phyloP scores from a whole-genome alignment of 2,888 invertebrate genomes.

The Xanthia togata region DNA sequence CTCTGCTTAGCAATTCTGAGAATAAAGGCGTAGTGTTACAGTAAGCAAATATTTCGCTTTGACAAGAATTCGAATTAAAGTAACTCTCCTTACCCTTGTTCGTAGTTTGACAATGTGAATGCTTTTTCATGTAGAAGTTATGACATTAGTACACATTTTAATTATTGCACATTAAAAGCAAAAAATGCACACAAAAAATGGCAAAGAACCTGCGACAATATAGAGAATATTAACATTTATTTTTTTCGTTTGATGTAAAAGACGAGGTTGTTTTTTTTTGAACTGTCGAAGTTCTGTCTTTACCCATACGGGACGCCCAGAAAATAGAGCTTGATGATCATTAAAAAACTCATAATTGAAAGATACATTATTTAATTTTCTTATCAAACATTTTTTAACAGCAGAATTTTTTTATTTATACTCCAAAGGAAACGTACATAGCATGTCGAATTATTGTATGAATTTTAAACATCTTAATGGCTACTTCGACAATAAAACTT shows the following conservation, averaged over 20 bases:
- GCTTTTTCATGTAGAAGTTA: conserved; percentile 12
- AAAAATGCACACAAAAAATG: neutral
- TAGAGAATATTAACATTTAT: conserved; percentile 20
- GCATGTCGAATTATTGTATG: neutral
- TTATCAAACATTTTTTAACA: neutral
- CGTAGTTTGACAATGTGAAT: neutral
- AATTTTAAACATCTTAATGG: neutral
- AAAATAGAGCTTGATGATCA: neutral
- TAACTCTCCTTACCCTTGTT: neutral
- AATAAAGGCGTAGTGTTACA: neutral
- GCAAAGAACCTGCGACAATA: neutral
- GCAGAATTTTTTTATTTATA: neutral
- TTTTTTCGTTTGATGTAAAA: neutral
- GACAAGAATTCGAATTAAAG: neutral
- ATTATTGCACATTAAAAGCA: conserved; percentile 19
- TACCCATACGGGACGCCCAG: no score
- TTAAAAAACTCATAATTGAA: neutral
- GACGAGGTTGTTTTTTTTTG: neutral
- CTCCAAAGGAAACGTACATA: neutral
- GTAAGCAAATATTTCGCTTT: neutral
- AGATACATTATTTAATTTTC: neutral
- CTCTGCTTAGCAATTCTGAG: neutral
- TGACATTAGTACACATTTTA: conserved; percentile 3
- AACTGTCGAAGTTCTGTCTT: neutral
- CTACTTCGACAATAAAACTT: neutral